Evolutionary conservation across 2,797 vertebrate species (phyloP), one percentile per base, ranked within the genome.

Genomic region (Leptatherina wallacei): DNA sequence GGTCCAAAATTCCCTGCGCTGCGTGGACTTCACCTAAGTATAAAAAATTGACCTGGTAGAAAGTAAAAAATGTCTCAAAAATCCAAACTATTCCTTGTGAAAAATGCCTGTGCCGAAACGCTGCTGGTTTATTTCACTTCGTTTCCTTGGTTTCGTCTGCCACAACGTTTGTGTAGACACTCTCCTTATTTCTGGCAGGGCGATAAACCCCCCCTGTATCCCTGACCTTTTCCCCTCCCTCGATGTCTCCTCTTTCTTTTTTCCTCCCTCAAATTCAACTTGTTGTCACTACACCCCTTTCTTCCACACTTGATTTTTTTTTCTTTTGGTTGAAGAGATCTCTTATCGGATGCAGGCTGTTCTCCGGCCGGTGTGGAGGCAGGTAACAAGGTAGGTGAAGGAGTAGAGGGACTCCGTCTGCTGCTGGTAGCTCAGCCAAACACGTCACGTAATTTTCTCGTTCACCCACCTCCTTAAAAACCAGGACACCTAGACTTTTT

Each of bases 261-360:
- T 84, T 73, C 67, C 71, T 80, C 82, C 81, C 83, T 82, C 75
- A 76, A 77, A 71, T 79, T 82, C 75, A 51, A 72, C 76, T 80
- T 83, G 77, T 89, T 80, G 70, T 75, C 79, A 90, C 84, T 88
- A 91, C 91, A 85, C 86, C 89, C 90, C 90, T 90, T 90, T 83
- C 85, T 85, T 83, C 84, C 81, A 78, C 89, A 85, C 84, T 84
- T 85, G 78, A 87, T 85, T 87, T 75, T 40, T 40, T 44, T 20
- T 32, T 32, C 3, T 86, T 27, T 27, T 27, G 24, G 84, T 79
- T 82, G 82, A 80, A 80, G 78, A 88, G 89, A 88, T 92, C 82
- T 72, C 90, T 94, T 94, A 93, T 95, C 94, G 89, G 90, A 93
- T 93, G 91, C 91, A 93, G 88, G 88, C 90, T 84, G 86, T 76